Percentiles rank a stretch among this genome's conserved stretches.
Conservation (phyloP, 2,797 vertebrate genomes). For the Epinephelus awoara region DNA sequence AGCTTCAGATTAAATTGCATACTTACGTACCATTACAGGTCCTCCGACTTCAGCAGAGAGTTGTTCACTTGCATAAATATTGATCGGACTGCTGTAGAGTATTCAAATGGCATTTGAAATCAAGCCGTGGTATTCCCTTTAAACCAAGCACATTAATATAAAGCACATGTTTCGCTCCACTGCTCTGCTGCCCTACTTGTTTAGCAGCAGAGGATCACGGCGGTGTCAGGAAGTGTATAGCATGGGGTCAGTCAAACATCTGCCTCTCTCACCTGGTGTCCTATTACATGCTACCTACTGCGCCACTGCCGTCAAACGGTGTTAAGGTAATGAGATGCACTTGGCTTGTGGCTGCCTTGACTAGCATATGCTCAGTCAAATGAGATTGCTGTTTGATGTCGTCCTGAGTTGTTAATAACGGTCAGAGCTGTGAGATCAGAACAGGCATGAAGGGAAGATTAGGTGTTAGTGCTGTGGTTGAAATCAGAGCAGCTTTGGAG, state of each 20-base stretch:
- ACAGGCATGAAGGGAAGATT: conserved; percentile 32
- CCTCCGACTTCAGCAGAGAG: conserved; percentile 49
- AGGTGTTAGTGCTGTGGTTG: conserved; percentile 12
- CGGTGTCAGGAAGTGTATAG: conserved; percentile 53
- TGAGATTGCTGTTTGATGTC: conserved; percentile 69
- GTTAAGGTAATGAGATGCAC: conserved; percentile 77
- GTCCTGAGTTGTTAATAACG: conserved; percentile 58
- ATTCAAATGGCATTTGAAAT: conserved; percentile 59
- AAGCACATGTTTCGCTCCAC: conserved; percentile 47
- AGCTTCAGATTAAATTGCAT: conserved; percentile 55
- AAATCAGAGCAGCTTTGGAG: conserved; percentile 13
- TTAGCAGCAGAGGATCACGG: conserved; percentile 58
- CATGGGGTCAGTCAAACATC: conserved; percentile 75
- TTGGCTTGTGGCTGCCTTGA: conserved; percentile 60
- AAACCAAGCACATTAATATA: conserved; percentile 51
- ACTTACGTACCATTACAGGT: conserved; percentile 55
- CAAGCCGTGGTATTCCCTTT: conserved; percentile 38
- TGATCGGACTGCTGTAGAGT: conserved; percentile 47
- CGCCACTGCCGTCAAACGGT: conserved; percentile 41
- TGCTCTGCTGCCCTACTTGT: conserved; percentile 55
- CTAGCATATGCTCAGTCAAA: conserved; percentile 66
- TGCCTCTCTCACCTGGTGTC: conserved; percentile 72
- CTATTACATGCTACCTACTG: conserved; percentile 64
- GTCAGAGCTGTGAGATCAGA: conserved; percentile 53
- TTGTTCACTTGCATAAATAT: conserved; percentile 66